Base-by-base conservation (phyloP, 1,140 invertebrate species). In the Berghia stephanieae region DNA sequence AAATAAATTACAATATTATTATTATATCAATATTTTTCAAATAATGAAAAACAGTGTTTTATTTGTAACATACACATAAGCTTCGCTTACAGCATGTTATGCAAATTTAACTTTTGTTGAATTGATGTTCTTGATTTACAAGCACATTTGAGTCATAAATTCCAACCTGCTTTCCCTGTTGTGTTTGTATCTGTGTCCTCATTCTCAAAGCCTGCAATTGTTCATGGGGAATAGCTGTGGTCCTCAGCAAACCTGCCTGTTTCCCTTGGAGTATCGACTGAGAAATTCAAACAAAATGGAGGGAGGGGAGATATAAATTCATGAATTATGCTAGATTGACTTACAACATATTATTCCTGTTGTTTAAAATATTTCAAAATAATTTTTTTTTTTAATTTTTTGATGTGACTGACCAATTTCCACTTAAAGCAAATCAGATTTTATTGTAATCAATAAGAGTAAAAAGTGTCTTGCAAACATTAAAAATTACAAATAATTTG, bases 151-250 rank as follows among this genome's bases (percentile, higher is more conserved):
- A 70, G 68, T 44, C 49, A 70, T 4, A 18, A n/a, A 57, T 0
- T 6, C 18, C 5, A 18, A 80, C 79, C 79, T 80, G 79, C 55
- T 74, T 68, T 21, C 71, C 72, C 0, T 42, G 46, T 44, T 69
- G 75, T 5, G 78, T 66, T 24, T 84, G 66, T 55, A 78, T 79
- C 63, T 81, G 83, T 60, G 83, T 79, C 34, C 79, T 81, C 52
- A 83, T 76, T 72, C 70, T 78, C 31, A 76, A 31, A 10, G 49
- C 63, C 69, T 75, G 31, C 24, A 78, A 43, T 49, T 81, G 79
- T n/a, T 81, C 77, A 8, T 81, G 71, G 60, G 24, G 68, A 36
- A 31, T 52, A 18, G 52, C 55, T 31, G 75, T 46, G 13, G 43
- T 67, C 38, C 78, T 68, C 40, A 79, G 31, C 40, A 79, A 34